Conservation (phyloP, 2,888 invertebrate genomes). For the Stenotaenia linearis region DNA sequence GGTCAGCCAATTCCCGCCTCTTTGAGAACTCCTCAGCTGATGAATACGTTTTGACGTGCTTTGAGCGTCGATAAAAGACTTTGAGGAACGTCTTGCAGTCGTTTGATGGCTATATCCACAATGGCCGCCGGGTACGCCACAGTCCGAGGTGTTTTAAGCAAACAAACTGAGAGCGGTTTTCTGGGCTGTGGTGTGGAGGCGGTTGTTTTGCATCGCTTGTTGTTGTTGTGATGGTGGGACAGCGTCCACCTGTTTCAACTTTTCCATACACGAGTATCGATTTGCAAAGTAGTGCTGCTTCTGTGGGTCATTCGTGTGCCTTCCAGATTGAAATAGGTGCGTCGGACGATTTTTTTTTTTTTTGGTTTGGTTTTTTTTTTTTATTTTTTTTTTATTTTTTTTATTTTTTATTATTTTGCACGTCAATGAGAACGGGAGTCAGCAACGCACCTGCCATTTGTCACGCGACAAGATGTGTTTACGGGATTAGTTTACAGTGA, state of each 20-base stretch:
- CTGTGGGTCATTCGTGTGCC: slow-evolving; percentile 14
- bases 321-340: slow-evolving; percentile 15
- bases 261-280: not conserved
- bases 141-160: not conserved
- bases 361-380: not conserved
- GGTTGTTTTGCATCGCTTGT: not conserved
- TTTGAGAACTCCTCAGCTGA: not conserved
- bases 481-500: slow-evolving; percentile 2
- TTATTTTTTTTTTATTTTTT: not conserved
- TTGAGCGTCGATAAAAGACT: not conserved
- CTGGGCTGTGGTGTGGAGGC: not conserved
- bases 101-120: not conserved
- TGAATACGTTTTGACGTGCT: not conserved
- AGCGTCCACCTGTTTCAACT: slow-evolving; percentile 10
- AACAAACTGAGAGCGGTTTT: not conserved
- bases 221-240: slow-evolving; percentile 19
- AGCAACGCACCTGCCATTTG: slow-evolving; percentile 7
- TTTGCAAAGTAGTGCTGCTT: not conserved
- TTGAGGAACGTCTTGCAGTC: not conserved
- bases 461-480: slow-evolving; percentile 6
- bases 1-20: not conserved
- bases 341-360: not conserved
- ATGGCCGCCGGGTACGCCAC: not conserved
- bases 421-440: slow-evolving; percentile 9
- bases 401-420: not conserved